These are phyloP conservation scores for Solenopsis fugax DNA, from an alignment of 1,140 invertebrate genomes.

Conservation along the genomic window DNA sequence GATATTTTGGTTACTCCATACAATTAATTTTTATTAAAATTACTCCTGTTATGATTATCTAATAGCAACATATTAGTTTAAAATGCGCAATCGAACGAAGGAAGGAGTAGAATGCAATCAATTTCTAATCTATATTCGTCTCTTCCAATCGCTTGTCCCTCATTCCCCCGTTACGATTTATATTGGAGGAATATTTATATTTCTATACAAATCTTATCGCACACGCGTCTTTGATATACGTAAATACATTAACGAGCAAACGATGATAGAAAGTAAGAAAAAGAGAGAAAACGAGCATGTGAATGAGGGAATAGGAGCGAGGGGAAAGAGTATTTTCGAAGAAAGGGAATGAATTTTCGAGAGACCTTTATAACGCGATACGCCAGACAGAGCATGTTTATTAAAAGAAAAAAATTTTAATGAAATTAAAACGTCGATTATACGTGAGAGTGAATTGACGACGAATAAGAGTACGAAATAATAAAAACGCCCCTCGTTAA, in stretches of 20 bases:
- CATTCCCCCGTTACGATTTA: conserved; percentile 31
- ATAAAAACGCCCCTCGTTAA: conserved; percentile 51
- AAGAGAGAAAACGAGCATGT: conserved; percentile 18
- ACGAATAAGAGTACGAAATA: conserved; percentile 57
- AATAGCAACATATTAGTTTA: background rate
- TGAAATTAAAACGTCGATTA: conserved; percentile 66
- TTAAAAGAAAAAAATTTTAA: conserved; percentile 61
- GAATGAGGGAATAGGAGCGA: conserved; percentile 38
- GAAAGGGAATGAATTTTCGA: conserved; percentile 62
- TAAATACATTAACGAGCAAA: conserved; percentile 67
- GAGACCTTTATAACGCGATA: conserved; percentile 67
- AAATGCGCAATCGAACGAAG: conserved; percentile 31
- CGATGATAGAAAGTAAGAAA: conserved; percentile 40
- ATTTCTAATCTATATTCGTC: conserved; percentile 53
- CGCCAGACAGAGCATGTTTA: conserved; percentile 51
- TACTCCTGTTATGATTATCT: background rate
- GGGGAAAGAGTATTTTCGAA: conserved; percentile 21
- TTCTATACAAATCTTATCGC: conserved; percentile 71
- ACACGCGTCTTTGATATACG: conserved; percentile 72
- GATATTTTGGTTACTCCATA: background rate
- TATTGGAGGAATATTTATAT: conserved; percentile 62
- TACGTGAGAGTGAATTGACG: conserved; percentile 40
- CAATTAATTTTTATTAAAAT: conserved; percentile 14
- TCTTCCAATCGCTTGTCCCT: conserved; percentile 63
- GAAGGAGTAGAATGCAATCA: conserved; percentile 38